Percentiles rank a stretch among this genome's conserved stretches.
Conservation (phyloP, 2,888 invertebrate genomes). For the Drosophila pegasa region DNA sequence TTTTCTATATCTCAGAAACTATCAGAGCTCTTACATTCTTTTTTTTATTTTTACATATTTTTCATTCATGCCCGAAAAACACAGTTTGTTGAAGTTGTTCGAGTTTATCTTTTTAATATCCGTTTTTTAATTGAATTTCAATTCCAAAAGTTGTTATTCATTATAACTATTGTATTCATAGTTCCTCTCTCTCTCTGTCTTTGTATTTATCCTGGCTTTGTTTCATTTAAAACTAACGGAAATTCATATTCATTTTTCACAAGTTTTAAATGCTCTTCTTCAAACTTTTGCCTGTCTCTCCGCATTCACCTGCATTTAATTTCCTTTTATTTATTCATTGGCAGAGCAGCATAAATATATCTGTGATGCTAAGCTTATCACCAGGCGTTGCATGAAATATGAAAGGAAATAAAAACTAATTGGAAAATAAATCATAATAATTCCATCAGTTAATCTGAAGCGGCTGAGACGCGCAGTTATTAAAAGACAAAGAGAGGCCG, state of each 20-base stretch:
- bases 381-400: not conserved
- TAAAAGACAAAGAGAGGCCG: not conserved
- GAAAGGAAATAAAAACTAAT: constrained; percentile 44
- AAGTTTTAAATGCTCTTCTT: not conserved
- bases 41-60: not conserved
- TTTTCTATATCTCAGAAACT: not conserved
- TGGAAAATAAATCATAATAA: constrained; percentile 46
- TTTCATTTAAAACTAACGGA: constrained; percentile 1
- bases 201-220: not conserved
- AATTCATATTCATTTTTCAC: constrained; percentile 4
- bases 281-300: too few species aligned
- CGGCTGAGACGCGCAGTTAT: constrained; percentile 23
- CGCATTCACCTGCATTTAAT: too few species aligned
- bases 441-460: constrained; percentile 33
- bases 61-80: not conserved
- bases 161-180: not conserved
- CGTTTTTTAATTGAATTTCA: not conserved
- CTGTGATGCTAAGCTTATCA: not conserved
- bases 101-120: not conserved
- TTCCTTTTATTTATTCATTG: constrained; percentile 14
- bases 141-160: not conserved
- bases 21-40: not conserved
- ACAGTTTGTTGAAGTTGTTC: too few species aligned
- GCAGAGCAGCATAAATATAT: not conserved
- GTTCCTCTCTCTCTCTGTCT: too few species aligned